phyloP scores from a whole-genome alignment of 1,140 invertebrate genomes.

The Anagrus nilaparvatae region DNA sequence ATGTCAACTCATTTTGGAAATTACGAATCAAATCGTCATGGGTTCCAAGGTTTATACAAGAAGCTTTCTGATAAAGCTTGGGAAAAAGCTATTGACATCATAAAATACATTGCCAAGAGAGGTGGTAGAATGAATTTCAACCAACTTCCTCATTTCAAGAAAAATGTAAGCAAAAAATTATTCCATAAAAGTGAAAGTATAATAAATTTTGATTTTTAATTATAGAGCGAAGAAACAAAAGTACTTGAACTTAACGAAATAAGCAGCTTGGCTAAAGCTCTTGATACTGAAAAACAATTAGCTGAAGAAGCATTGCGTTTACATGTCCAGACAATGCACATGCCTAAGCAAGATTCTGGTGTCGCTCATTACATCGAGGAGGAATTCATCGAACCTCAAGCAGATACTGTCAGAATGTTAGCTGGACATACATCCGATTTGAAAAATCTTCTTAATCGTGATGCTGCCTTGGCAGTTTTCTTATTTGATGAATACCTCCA shows the following conservation, averaged over 20 bases:
- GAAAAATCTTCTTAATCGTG: conserved; percentile 51
- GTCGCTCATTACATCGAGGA: conserved; percentile 64
- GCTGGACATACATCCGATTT: conserved; percentile 64
- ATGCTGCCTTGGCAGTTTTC: conserved; percentile 54
- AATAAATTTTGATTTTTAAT: conserved; percentile 3
- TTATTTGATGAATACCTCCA: conserved; percentile 71
- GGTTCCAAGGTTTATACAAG: conserved; percentile 64
- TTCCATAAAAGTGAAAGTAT: neutral
- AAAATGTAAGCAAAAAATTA: conserved; percentile 19
- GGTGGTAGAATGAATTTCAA: conserved; percentile 48
- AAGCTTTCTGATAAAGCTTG: conserved; percentile 64
- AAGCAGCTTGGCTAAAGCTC: conserved; percentile 57
- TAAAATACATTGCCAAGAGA: conserved; percentile 65
- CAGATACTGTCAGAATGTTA: conserved; percentile 53
- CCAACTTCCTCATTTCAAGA: conserved; percentile 26
- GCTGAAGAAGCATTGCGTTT: conserved; percentile 56
- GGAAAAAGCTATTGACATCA: conserved; percentile 60
- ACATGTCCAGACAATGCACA: conserved; percentile 38
- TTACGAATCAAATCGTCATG: conserved; percentile 61
- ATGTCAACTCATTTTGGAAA: conserved; percentile 68
- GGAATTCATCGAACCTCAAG: conserved; percentile 58
- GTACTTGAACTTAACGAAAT: conserved; percentile 47
- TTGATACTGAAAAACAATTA: conserved; percentile 63
- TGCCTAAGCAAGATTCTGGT: conserved; percentile 29
- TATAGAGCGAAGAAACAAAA: conserved; percentile 24